Evolutionary conservation across 2,113 vertebrate species (phyloP), one percentile per base, ranked within the genome.

Genomic region (Pelecanoides urinatrix): DNA sequence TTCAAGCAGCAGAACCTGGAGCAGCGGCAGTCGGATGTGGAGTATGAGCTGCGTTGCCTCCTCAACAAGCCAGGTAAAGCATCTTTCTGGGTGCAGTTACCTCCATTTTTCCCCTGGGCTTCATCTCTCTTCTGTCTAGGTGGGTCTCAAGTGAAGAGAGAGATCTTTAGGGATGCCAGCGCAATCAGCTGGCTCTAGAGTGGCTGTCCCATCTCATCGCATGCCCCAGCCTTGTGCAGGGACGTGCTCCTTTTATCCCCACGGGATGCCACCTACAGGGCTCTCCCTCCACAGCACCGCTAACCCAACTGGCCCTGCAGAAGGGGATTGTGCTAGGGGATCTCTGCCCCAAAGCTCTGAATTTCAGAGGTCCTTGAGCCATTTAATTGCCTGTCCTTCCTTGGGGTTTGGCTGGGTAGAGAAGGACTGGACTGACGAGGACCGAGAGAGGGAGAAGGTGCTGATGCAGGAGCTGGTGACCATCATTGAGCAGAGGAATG

Each of bases 1-100:
- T 98, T 98, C 68, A 99, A 99, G 97, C 99, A 99, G 97, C 98
- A 99, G 97, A 98, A 97, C 85, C 97, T 99, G 86, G 99, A 99
- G 95, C 98, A 99, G 96, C 98, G 98, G 23, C 99, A 99, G 95
- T 98, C 98, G 0, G 99, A 99, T 0, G 99, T 99, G 82, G 99
- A 99, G 77, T 99, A 98, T 5, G 98, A 99, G 77, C 97, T 99
- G 55, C 97, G 99, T 14, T 99, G 99, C 96, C 98, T 99, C 44
- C 98, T 99, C 76, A 99, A 99, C 87, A 99, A 99, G 97, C 99
- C 99, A 25, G 99, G 99, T 99, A 93, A 96, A 92, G 38, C 56
- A 62, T 29, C 0, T 1, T 34, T 53, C 61, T 44, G 66, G 5
- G 30, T 71, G 29, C 27, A 15, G 26, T 50, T 85, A 13, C 10